Evolutionary conservation across 2,888 invertebrate species (phyloP).

Genomic region (Agriopis marginaria): DNA sequence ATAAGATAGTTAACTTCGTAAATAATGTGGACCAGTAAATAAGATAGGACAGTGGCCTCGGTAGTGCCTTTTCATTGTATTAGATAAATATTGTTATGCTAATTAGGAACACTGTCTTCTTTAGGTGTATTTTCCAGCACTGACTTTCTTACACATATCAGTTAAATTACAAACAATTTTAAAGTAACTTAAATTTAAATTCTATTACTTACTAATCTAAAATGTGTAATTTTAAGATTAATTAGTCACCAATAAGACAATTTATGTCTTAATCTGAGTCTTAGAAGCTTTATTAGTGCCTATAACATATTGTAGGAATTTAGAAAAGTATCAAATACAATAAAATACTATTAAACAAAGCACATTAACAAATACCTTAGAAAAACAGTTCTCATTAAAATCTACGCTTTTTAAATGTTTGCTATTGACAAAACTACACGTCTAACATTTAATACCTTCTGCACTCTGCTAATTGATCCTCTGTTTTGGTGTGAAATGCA

Average conservation of each 20-base stretch:
- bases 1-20: slow-evolving; percentile 44
- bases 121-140: slow-evolving; percentile 48
- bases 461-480: slow-evolving; percentile 73
- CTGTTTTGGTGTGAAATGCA: slow-evolving; percentile 80
- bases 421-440: slow-evolving; percentile 7
- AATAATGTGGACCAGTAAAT: slow-evolving; percentile 76
- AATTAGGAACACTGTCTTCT: slow-evolving; percentile 67
- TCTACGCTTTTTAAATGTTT: slow-evolving; percentile 27
- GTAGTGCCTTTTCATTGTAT: slow-evolving; percentile 80
- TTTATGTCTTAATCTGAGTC: slow-evolving; percentile 15
- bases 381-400: slow-evolving; percentile 17
- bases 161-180: slow-evolving; percentile 30
- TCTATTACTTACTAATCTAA: neutral
- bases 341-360: slow-evolving; percentile 17
- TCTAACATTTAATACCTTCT: slow-evolving; percentile 20
- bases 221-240: slow-evolving; percentile 9
- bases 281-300: slow-evolving; percentile 53
- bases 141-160: slow-evolving; percentile 51
- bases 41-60: slow-evolving; percentile 78
- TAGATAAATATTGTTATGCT: slow-evolving; percentile 48
- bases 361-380: slow-evolving; percentile 15
- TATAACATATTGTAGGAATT: slow-evolving; percentile 36
- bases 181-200: slow-evolving; percentile 19
- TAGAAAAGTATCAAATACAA: slow-evolving; percentile 23
- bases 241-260: slow-evolving; percentile 9